phyloP scores from a whole-genome alignment of 2,797 vertebrate species.

The Ctenopoma kingsleyae region DNA sequence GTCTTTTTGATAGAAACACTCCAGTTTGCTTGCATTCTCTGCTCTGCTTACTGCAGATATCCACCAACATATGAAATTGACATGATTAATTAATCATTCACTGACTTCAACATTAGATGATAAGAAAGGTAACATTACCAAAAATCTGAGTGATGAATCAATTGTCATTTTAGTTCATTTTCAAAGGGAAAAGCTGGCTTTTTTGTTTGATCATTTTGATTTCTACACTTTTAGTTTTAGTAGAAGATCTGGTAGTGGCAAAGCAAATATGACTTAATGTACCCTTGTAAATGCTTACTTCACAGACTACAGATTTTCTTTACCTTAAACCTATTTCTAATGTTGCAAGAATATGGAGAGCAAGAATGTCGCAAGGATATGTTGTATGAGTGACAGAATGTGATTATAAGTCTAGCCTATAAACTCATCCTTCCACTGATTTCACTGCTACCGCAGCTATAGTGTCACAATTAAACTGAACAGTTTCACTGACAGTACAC shows the following conservation, averaged over 20 bases:
- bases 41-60: slow-evolving; percentile 9
- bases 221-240: not conserved
- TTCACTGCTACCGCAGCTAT: not conserved
- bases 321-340: not conserved
- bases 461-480: not conserved
- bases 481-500: not conserved
- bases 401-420: not conserved
- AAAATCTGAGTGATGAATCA: not conserved
- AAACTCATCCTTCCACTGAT: not conserved
- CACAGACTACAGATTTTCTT: not conserved
- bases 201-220: not conserved
- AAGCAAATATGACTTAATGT: not conserved
- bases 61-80: slow-evolving; percentile 4
- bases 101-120: not conserved
- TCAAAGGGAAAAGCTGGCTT: not conserved
- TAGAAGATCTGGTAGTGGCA: not conserved
- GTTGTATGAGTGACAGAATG: not conserved
- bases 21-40: slow-evolving; percentile 2
- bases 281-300: not conserved
- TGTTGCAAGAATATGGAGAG: not conserved
- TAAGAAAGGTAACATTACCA: slow-evolving; percentile 1
- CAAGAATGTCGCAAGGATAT: not conserved
- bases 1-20: slow-evolving; percentile 15
- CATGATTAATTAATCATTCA: slow-evolving; percentile 15
- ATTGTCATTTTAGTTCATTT: not conserved